Conservation (phyloP, 2,113 vertebrate genomes). For the Sceloporus undulatus region DNA sequence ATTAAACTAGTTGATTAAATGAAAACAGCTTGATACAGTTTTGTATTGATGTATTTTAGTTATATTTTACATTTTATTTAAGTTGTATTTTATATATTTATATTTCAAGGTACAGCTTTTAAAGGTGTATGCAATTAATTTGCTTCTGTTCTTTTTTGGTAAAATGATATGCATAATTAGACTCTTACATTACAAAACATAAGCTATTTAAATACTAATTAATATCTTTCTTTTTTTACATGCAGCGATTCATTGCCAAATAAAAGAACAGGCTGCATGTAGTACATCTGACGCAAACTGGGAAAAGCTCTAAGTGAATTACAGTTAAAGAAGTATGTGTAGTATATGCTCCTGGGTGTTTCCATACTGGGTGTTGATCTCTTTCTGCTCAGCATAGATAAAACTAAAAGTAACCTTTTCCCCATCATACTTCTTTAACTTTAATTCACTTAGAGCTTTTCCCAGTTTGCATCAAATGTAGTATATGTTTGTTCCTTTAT, state of each 20-base stretch:
- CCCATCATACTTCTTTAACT: background rate
- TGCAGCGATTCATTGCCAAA: background rate
- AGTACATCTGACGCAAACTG: background rate
- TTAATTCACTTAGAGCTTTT: background rate
- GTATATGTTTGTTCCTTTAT: background rate
- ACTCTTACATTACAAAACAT: accelerated
- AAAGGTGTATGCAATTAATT: background rate
- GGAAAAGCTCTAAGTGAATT: background rate
- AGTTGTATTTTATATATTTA: too few species aligned
- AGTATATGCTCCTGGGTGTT: conserved; percentile 50
- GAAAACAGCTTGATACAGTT: background rate
- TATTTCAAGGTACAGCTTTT: background rate
- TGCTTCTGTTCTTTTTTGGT: background rate
- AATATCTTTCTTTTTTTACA: background rate
- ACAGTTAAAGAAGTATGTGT: background rate
- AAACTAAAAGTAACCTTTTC: background rate
- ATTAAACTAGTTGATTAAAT: conserved; percentile 1
- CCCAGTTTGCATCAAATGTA: background rate
- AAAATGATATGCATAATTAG: background rate
- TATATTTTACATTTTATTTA: too few species aligned
- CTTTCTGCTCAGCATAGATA: conserved; percentile 1
- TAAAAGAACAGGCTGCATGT: background rate
- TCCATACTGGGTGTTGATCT: conserved; percentile 18
- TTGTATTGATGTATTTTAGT: too few species aligned
- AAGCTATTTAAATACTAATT: background rate